Evolutionary conservation across 2,888 invertebrate species (phyloP).

Genomic region (Andrena haemorrhoa): DNA sequence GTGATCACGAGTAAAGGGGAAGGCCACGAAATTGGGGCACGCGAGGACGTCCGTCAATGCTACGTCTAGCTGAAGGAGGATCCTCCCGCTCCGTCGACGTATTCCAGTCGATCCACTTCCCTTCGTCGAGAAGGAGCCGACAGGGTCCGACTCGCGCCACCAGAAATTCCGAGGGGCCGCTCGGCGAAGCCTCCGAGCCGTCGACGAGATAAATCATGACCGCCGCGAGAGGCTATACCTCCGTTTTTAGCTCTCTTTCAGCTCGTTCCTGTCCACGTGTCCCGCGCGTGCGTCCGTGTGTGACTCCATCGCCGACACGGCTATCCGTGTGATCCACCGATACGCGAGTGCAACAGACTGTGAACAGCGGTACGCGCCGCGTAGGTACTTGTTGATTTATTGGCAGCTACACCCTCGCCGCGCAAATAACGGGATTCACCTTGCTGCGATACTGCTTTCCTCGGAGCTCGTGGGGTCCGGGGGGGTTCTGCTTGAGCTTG

Average conservation of each 20-base stretch:
- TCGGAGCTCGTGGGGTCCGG: neutral
- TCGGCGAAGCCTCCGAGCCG: slow-evolving; percentile 34
- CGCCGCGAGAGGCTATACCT: slow-evolving; percentile 30
- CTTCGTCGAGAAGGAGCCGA: slow-evolving; percentile 19
- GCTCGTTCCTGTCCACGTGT: slow-evolving; percentile 62
- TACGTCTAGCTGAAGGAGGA: slow-evolving; percentile 5
- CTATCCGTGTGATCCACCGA: slow-evolving; percentile 40
- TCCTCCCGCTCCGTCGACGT: slow-evolving; percentile 54
- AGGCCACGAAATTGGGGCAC: neutral
- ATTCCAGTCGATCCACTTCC: slow-evolving; percentile 64
- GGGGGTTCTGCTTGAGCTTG: neutral
- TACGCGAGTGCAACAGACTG: slow-evolving; percentile 62
- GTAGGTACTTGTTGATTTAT: slow-evolving; percentile 75
- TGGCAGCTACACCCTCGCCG: slow-evolving; percentile 65
- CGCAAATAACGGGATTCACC: slow-evolving; percentile 44
- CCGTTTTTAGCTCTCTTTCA: slow-evolving; percentile 59
- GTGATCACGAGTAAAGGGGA: neutral
- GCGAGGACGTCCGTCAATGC: slow-evolving; percentile 30
- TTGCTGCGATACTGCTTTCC: neutral
- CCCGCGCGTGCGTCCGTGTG: slow-evolving; percentile 39
- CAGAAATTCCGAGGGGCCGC: slow-evolving; percentile 54
- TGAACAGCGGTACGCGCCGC: slow-evolving; percentile 55
- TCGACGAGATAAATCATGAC: slow-evolving; percentile 66
- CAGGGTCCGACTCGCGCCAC: slow-evolving; percentile 17
- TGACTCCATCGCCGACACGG: slow-evolving; percentile 19